Conservation (phyloP, 2,113 vertebrate species). For the Ceyx margarethae region DNA sequence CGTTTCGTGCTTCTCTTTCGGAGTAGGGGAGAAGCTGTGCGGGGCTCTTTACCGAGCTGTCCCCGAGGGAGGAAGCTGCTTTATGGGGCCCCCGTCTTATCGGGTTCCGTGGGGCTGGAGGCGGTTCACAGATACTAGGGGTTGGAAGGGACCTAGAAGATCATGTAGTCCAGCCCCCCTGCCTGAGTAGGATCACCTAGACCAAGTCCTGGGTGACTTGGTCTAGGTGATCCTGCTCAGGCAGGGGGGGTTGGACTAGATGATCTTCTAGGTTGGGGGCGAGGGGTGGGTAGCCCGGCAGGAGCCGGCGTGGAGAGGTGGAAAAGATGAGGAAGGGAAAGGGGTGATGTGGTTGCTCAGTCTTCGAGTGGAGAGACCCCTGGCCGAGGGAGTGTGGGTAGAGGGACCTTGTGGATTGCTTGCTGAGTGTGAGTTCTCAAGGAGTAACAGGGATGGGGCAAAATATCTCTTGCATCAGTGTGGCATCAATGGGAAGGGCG, state of each 20-base stretch:
- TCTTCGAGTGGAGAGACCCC: not conserved
- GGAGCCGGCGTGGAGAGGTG: not conserved
- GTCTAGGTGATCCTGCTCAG: too few relatives aligned
- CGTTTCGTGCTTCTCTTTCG: too few relatives aligned
- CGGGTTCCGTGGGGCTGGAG: not conserved
- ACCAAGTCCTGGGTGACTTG: too few relatives aligned
- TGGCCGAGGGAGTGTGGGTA: not conserved
- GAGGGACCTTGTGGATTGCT: accelerated
- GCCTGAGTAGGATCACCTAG: too few relatives aligned
- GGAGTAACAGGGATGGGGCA: not conserved
- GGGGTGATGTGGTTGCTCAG: too few relatives aligned
- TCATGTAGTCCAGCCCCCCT: too few relatives aligned
- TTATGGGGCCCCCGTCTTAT: not conserved
- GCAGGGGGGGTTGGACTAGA: too few relatives aligned
- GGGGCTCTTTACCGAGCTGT: not conserved
- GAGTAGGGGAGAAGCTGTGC: too few relatives aligned
- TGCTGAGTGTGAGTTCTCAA: not conserved
- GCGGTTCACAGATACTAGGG: not conserved
- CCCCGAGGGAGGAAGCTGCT: not conserved
- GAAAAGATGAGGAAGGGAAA: not conserved
- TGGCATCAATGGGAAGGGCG: not conserved
- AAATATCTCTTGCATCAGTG: not conserved
- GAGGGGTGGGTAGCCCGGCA: not conserved
- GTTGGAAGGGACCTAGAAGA: too few relatives aligned
- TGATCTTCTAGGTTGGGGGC: too few relatives aligned